Conservation (phyloP, 2,888 invertebrate genomes). For the Sceliomorpha sp. region DNA sequence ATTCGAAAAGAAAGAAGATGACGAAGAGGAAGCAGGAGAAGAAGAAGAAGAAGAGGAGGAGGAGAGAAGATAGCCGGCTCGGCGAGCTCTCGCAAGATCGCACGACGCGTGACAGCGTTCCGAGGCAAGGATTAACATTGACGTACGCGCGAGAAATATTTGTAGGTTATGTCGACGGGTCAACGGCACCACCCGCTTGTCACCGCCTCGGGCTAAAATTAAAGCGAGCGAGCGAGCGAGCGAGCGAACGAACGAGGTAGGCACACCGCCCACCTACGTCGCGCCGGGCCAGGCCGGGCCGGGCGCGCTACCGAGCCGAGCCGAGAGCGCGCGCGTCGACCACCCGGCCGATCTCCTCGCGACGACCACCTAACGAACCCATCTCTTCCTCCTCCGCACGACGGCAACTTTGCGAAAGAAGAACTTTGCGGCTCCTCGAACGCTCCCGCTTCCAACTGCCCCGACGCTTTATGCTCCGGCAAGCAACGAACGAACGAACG, state of each 20-base stretch:
- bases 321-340: slow-evolving; percentile 30
- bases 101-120: slow-evolving; percentile 37
- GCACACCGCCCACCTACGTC: slow-evolving; percentile 60
- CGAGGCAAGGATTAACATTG: slow-evolving; percentile 65
- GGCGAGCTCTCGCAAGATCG: slow-evolving; percentile 16
- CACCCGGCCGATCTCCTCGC: slow-evolving; percentile 29
- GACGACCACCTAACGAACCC: slow-evolving; percentile 42
- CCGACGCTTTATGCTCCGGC: slow-evolving; percentile 36
- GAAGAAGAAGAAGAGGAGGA: slow-evolving; percentile 13
- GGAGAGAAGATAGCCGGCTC: slow-evolving; percentile 29
- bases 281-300: slow-evolving; percentile 11
- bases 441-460: neutral
- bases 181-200: slow-evolving; percentile 68
- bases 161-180: slow-evolving; percentile 74
- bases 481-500: slow-evolving; percentile 33
- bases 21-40: slow-evolving; percentile 37
- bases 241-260: slow-evolving; percentile 55
- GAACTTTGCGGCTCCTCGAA: slow-evolving; percentile 20
- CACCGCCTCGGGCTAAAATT: slow-evolving; percentile 72
- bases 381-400: slow-evolving; percentile 23
- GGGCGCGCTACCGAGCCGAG: no score
- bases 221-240: no score
- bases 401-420: slow-evolving; percentile 32
- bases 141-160: slow-evolving; percentile 68
- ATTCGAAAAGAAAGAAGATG: slow-evolving; percentile 15